Conservation (phyloP, 2,888 invertebrate species). For the Drosophila cracens region DNA sequence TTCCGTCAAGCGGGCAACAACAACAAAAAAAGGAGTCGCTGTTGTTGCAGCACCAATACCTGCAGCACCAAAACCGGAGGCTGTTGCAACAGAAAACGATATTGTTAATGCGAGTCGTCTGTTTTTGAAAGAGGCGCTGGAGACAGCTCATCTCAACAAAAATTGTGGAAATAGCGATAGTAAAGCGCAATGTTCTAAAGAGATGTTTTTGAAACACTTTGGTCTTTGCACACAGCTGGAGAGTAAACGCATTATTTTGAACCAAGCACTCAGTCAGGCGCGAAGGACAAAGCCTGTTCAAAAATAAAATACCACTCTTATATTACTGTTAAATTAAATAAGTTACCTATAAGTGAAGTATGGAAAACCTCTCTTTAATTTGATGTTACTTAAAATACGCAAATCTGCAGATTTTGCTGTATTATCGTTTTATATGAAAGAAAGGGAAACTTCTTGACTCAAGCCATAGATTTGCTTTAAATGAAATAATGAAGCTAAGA, state of each 20-base stretch:
- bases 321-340: background rate
- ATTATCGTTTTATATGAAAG: background rate
- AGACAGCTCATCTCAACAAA: slow-evolving; percentile 40
- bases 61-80: background rate
- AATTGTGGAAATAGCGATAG: slow-evolving; percentile 9
- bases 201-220: slow-evolving; percentile 51
- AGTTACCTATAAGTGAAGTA: background rate
- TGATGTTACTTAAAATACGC: background rate
- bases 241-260: slow-evolving; percentile 29
- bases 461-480: slow-evolving; percentile 13
- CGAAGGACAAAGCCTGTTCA: slow-evolving; percentile 14
- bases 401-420: background rate
- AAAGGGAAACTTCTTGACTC: background rate
- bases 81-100: slow-evolving; percentile 1
- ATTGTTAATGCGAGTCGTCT: slow-evolving; percentile 56
- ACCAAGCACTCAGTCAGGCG: slow-evolving; percentile 19
- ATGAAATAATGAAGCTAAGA: slow-evolving; percentile 1
- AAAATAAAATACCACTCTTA: background rate
- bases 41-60: background rate
- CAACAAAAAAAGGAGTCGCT: background rate
- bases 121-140: slow-evolving; percentile 56
- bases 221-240: slow-evolving; percentile 61
- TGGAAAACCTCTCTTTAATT: slow-evolving; percentile 17
- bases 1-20: background rate
- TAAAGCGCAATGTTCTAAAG: slow-evolving; percentile 26